Conservation (phyloP, 2,888 invertebrate species). For the Palloptera scutellata region DNA sequence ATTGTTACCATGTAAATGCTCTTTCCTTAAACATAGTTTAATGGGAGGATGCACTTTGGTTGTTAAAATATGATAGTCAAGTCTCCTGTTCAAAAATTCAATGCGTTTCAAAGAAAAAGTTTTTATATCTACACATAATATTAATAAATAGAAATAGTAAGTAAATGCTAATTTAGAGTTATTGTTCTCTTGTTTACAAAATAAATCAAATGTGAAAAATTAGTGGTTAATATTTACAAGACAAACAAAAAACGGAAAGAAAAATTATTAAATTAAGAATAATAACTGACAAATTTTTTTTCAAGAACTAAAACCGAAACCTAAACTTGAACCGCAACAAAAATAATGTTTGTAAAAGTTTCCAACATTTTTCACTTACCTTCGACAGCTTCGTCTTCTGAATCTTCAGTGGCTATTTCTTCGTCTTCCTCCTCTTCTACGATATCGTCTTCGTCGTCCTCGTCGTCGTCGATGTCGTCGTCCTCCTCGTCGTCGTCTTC, state of each 20-base stretch:
- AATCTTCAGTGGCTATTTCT: slow-evolving; percentile 44
- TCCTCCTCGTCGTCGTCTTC: slow-evolving; percentile 51
- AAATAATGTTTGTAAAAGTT: slow-evolving; percentile 23
- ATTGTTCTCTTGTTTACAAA: no score
- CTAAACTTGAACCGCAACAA: slow-evolving; percentile 11
- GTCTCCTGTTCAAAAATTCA: no score
- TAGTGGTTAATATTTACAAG: neutral
- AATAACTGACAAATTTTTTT: slow-evolving; percentile 6
- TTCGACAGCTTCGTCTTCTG: slow-evolving; percentile 40
- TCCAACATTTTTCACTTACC: slow-evolving; percentile 12
- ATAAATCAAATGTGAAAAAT: no score
- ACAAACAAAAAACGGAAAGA: slow-evolving; percentile 19
- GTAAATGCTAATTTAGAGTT: no score
- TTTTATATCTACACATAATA: no score
- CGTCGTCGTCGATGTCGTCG: slow-evolving; percentile 49
- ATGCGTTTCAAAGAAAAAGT: no score
- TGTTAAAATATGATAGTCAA: no score
- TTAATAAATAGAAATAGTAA: no score
- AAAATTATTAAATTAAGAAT: slow-evolving; percentile 1
- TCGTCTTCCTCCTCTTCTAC: slow-evolving; percentile 45
- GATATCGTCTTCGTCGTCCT: slow-evolving; percentile 41
- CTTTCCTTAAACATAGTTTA: no score
- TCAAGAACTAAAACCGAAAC: no score
- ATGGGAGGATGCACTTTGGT: no score
- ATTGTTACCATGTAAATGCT: no score